Evolutionary conservation across 2,113 vertebrate species (phyloP).

Genomic region (Anseranas semipalmata): DNA sequence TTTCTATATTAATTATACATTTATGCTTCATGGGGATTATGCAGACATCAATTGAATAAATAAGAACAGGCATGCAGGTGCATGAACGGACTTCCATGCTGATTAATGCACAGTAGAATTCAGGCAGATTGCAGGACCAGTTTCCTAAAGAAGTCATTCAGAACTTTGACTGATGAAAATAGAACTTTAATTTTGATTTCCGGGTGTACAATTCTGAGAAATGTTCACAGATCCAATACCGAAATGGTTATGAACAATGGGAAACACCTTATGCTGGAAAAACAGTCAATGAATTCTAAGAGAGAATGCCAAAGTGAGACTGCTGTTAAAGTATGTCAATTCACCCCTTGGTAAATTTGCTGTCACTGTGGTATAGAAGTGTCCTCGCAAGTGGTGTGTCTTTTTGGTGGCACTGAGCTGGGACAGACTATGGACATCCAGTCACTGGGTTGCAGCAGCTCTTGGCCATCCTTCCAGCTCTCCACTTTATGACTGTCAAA

Average conservation of each 20-base stretch:
- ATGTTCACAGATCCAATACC: background rate
- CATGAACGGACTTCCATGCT: background rate
- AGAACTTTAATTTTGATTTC: background rate
- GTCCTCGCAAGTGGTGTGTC: background rate
- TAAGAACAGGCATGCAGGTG: background rate
- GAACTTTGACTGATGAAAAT: background rate
- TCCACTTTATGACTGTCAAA: background rate
- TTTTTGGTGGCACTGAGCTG: background rate
- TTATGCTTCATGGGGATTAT: background rate
- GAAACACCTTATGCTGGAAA: background rate
- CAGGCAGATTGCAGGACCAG: background rate
- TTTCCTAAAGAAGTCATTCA: background rate
- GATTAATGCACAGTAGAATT: background rate
- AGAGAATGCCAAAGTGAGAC: background rate
- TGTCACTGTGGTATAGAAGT: background rate
- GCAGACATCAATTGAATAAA: background rate
- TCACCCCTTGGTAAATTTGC: background rate
- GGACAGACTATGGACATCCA: background rate
- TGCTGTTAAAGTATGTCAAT: background rate
- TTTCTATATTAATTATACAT: background rate
- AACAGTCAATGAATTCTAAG: background rate
- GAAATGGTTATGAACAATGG: background rate
- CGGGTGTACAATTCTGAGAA: background rate
- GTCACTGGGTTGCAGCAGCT: background rate
- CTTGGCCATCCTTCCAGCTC: background rate